These are phyloP conservation scores for Artibeus lituratus DNA, from an alignment of 2,797 vertebrate species.

Conservation along the genomic window DNA sequence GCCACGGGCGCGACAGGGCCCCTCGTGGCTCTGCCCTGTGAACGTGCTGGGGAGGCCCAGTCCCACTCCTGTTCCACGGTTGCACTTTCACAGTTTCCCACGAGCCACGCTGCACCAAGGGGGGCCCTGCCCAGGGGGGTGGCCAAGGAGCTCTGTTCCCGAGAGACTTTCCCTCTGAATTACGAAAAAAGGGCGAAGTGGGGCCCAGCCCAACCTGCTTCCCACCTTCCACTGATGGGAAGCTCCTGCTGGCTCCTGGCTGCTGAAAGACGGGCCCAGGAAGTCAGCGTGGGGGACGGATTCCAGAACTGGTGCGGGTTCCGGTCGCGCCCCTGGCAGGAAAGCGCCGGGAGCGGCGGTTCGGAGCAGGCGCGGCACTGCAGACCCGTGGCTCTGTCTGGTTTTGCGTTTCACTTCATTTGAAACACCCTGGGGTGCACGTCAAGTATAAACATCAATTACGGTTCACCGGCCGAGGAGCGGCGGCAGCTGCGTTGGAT, in stretches of 20 bases:
- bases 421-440: neutral
- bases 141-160: neutral
- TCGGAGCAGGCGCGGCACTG: neutral
- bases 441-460: neutral
- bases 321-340: neutral
- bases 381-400: neutral
- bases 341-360: neutral
- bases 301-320: neutral
- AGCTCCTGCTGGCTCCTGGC: neutral
- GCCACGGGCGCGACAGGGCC: fast-evolving
- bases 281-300: neutral
- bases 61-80: neutral
- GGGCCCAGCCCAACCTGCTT: neutral
- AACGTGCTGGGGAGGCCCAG: neutral
- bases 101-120: neutral
- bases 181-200: neutral
- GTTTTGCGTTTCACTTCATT: neutral
- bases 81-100: neutral
- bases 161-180: neutral
- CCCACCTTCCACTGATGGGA: neutral
- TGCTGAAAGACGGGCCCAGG: neutral
- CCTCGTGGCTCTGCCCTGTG: fast-evolving
- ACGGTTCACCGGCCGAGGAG: fast-evolving
- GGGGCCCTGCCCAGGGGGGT: fast-evolving
- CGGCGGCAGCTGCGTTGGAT: fast-evolving